Base-by-base conservation (phyloP, 2,888 invertebrate genomes). In the Phengaris alcon region DNA sequence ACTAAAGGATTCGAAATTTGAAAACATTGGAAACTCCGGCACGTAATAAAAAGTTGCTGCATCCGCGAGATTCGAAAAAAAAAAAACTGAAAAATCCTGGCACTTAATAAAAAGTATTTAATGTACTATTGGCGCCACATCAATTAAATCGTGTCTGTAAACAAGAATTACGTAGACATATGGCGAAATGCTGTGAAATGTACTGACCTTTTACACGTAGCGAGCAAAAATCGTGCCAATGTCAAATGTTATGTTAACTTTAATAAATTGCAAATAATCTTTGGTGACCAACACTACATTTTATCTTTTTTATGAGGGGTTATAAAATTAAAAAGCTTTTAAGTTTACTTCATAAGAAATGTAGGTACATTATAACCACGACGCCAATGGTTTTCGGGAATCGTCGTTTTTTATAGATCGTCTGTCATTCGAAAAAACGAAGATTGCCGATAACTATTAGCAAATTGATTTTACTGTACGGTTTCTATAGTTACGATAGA, bases 131-230 rank as follows among this genome's bases (percentile, higher is more conserved):
- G 35, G 35, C 64, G 44, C 64, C 35, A 64, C 64, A 64, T 64
- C 35, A 12, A 64, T 64, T 64, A 12, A 64, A 64, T 35, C 35
- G 35, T 64, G 64, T 64, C 52, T 52, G 52, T 52, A 52, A 52
- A 52, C 52, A 64, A 64, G 22, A 64, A 59, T 10, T 35, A 52
- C 52, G 59, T 59, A 72, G 72, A 72, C 72, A 35, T 54, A 72
- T 72, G 72, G 72, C 54, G 72, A 72, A 72, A 72, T 72, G 51
- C 15, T 54, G 72, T n/a, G 72, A 72, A 72, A 72, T 72, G 51
- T 13, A 68, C 35, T 72, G 72, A 72, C 72, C 72, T 72, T 72
- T 64, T 72, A 35, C 72, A 72, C 54, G 72, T 72, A 72, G 54
- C 72, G 54, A 54, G 54, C 51, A 22, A 15, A 52, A 72, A 13